Percentiles rank a stretch among this genome's conserved stretches.
Evolutionary conservation across 2,113 vertebrate genomes (phyloP).

Genomic region (Redunca redunca): DNA sequence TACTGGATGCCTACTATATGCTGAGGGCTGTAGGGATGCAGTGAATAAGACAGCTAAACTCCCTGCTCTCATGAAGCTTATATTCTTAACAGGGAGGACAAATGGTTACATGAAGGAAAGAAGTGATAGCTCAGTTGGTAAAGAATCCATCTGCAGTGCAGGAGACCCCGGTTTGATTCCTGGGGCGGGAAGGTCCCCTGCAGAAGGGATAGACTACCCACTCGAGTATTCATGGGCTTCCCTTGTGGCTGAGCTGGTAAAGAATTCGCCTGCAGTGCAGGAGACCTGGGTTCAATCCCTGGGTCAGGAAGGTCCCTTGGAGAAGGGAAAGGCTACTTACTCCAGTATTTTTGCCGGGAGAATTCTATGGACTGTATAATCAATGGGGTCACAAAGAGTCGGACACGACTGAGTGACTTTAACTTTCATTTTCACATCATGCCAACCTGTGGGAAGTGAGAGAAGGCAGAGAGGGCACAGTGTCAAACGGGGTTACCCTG

Average conservation of each 20-base stretch:
- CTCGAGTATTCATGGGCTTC: neutral
- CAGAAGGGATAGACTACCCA: neutral
- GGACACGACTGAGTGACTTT: neutral
- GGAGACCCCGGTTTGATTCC: neutral
- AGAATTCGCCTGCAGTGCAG: neutral
- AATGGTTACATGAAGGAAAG: neutral
- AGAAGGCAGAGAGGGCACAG: neutral
- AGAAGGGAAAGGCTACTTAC: neutral
- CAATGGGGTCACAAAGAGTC: neutral
- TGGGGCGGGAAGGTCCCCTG: neutral
- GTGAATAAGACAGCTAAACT: neutral
- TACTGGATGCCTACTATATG: neutral
- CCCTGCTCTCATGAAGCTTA: neutral
- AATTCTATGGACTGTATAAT: neutral
- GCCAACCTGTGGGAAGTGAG: neutral
- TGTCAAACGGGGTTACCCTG: neutral
- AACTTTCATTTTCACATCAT: neutral
- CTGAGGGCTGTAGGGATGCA: neutral
- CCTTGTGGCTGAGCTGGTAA: neutral
- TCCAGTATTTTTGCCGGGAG: neutral
- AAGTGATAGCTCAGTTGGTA: neutral
- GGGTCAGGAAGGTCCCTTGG: neutral
- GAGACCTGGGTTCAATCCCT: neutral
- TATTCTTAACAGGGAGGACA: neutral
- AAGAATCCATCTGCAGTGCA: neutral